Conservation (phyloP, 1,140 invertebrate genomes). For the Hormaphis cornu region DNA sequence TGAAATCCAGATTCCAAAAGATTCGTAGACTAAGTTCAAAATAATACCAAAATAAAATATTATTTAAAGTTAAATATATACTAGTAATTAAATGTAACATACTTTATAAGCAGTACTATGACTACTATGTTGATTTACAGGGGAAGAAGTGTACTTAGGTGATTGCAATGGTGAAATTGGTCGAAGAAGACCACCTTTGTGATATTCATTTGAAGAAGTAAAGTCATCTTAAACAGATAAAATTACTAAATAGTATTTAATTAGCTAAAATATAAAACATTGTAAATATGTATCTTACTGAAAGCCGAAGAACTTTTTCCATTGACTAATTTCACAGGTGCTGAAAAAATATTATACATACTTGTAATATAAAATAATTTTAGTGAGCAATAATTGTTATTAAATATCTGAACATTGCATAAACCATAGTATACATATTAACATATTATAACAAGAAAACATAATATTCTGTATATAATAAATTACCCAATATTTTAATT, state of each 20-base stretch:
- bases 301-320: constrained; percentile 12
- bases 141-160: constrained; percentile 29
- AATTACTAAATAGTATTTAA: neutral
- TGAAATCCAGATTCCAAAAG: constrained; percentile 23
- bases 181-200: constrained; percentile 8
- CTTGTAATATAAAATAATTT: too few relatives aligned
- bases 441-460: neutral
- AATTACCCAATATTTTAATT: neutral
- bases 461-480: neutral
- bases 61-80: neutral
- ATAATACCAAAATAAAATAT: neutral
- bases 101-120: neutral
- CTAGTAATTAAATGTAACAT: neutral
- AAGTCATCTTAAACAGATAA: neutral
- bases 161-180: constrained; percentile 26
- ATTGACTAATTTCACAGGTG: constrained; percentile 13
- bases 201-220: neutral
- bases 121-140: constrained; percentile 11
- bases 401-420: neutral
- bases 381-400: too few relatives aligned
- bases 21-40: constrained; percentile 11
- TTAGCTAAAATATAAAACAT: neutral
- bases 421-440: neutral
- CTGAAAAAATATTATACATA: neutral
- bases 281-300: too few relatives aligned